Conservation (phyloP, 37 sponge, comb jelly and placozoan species). For the Ianthella basta region DNA sequence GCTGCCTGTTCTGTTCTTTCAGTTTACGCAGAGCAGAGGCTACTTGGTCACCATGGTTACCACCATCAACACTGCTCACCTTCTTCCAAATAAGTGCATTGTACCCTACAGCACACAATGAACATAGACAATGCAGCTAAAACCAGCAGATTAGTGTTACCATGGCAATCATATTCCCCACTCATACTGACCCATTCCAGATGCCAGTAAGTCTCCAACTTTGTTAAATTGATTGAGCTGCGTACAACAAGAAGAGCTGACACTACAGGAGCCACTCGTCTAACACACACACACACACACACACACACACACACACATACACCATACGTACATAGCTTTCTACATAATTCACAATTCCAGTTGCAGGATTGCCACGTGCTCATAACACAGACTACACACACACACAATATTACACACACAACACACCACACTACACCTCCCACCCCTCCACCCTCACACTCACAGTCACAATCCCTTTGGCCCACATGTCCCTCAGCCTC, state of each 20-base stretch:
- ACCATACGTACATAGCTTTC: background rate
- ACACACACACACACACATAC: background rate
- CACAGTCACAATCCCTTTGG: conserved; percentile 1
- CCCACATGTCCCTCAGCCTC: background rate
- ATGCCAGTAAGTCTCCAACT: conserved; percentile 48
- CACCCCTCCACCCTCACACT: background rate
- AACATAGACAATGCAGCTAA: too few relatives aligned
- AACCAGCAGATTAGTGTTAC: background rate
- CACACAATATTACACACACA: conserved; percentile 13
- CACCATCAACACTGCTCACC: too few relatives aligned
- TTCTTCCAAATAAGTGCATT: conserved; percentile 34
- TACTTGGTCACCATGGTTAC: too few relatives aligned
- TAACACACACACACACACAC: too few relatives aligned
- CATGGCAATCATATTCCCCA: background rate
- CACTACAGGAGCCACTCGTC: too few relatives aligned
- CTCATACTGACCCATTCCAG: conserved; percentile 60
- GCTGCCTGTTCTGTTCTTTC: too few relatives aligned
- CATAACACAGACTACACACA: conserved; percentile 12
- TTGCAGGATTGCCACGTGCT: too few relatives aligned
- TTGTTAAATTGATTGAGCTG: conserved; percentile 58
- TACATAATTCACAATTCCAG: background rate
- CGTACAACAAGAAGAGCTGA: background rate
- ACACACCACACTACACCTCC: background rate
- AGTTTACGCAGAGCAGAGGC: too few relatives aligned
- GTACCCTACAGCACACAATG: background rate